Evolutionary conservation across 2,797 vertebrate species (phyloP), one percentile per base, ranked within the genome.

Genomic region (Calcarius lapponicus): DNA sequence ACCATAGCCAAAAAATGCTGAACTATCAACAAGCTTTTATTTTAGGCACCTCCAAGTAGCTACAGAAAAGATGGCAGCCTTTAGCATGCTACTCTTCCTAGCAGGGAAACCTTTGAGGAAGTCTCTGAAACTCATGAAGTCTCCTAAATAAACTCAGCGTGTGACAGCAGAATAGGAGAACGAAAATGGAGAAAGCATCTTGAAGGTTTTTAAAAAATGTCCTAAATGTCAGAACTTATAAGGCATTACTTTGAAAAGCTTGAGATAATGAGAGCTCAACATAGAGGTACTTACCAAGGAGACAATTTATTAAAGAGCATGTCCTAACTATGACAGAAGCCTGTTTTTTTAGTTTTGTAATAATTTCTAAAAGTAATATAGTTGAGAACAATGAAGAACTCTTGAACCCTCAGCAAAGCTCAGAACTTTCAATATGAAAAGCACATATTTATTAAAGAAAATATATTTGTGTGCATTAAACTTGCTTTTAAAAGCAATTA

Each of bases 11-110:
- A 70, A 58, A 73, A 38, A n/a, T 8, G 51, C 6, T 13, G 10
- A 7, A 9, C 40, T 54, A 47, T 17, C 61, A 73, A 61, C 0
- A 0, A 5, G 4, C 3, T 47, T 73, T 57, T 54, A 9, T 50
- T 72, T 82, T 47, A 17, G 21, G 34, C 10, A 24, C 7, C 14
- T 48, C 31, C 17, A 57, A 29, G 15, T 8, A 64, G 22, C 9
- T 32, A 38, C 32, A 79, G 42, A 38, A 65, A 48, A 61, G 18
- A 14, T 11, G 11, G 24, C 10, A 67, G 28, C 36, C 32, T 57
- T 57, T 31, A 50, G 11, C 28, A 36, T 3, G 6, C 10, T 62
- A 0, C 10, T 75, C 14, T 61, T 71, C 19, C 38, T 20, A 34
- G 13, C 3, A 47, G 9, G 6, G 11, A 87, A 72, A 47, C 21